Base-by-base conservation (phyloP, 2,797 vertebrate genomes). In the Scolopax rusticola region DNA sequence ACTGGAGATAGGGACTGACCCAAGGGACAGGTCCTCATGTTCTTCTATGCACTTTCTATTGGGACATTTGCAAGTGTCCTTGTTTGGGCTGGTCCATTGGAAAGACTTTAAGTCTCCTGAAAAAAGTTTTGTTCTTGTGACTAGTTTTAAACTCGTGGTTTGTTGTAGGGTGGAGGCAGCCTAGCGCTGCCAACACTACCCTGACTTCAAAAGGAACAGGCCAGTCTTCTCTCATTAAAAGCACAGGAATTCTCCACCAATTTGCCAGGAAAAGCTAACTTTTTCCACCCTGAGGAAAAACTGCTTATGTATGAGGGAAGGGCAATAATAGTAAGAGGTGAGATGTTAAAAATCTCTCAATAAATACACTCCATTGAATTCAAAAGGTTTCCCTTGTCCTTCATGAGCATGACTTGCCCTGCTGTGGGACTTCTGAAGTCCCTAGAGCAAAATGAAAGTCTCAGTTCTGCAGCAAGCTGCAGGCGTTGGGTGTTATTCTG, bases 361-460 rank as follows among this genome's bases (percentile, higher is more conserved):
- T 97, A 97, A 97, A 96, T 40, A 32, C 75, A 84, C 6, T 64
- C n/a, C 10, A 8, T 32, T 82, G 61, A 84, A 85, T 50, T 86
- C 13, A 56, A 5, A 87, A 84, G 47, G 28, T 59, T 86, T 75
- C 54, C 47, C 61, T 60, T 78, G 64, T 91, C 57, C 57, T 87
- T 80, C 30, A 5, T 50, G 36, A 78, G 36, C 40, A 75, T 53
- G 64, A 30, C 41, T 84, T 17, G 41, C 17, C 9, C 32, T 53
- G 60, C 48, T 16, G 11, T 33, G 20, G 41, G 51, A 20, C 32
- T 83, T 57, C 57, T 74, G 21, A 6, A 6, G 13, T 30, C 69
- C 69, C 28, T 5, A 1, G 25, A 43, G 73, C 33, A 75, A 36
- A 65, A n/a, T 20, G 7, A 50, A 36, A 85, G 50, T 50, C 18